Conservation (phyloP, 2,113 vertebrate species). For the Gambusia holbrooki region DNA sequence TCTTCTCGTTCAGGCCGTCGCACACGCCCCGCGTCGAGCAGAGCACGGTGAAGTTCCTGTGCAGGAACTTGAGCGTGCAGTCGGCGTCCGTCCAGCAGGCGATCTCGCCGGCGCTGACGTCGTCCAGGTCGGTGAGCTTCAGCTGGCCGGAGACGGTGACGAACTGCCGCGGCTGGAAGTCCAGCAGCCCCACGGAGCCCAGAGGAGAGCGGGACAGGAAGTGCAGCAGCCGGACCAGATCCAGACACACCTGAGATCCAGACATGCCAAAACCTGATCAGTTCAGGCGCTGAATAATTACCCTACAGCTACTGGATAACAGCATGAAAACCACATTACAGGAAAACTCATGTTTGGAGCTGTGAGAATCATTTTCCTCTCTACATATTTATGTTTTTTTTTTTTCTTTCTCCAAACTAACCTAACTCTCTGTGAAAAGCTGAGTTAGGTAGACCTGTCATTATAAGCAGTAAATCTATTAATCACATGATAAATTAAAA, state of each 20-base stretch:
- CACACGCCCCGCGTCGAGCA: slow-evolving; percentile 81
- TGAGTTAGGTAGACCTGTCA: too few species aligned
- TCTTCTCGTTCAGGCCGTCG: slow-evolving; percentile 86
- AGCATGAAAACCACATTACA: not conserved
- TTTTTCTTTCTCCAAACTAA: not conserved
- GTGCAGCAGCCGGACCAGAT: slow-evolving; percentile 86
- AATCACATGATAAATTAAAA: too few species aligned
- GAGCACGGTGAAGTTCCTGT: slow-evolving; percentile 82
- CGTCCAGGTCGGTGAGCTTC: slow-evolving; percentile 92
- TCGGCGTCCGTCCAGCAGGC: slow-evolving; percentile 79
- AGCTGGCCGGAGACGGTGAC: slow-evolving; percentile 87
- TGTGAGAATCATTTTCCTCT: not conserved
- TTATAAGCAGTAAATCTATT: too few species aligned
- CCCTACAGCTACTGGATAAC: not conserved
- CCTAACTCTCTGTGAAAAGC: too few species aligned
- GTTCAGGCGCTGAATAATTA: not conserved
- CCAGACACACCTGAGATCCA: slow-evolving; percentile 86
- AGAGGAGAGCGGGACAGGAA: slow-evolving; percentile 89
- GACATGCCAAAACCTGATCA: slow-evolving; percentile 29
- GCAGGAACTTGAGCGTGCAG: slow-evolving; percentile 86
- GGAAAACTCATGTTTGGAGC: not conserved
- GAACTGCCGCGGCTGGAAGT: slow-evolving; percentile 94
- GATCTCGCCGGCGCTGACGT: slow-evolving; percentile 83
- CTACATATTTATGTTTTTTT: not conserved
- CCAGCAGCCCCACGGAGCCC: slow-evolving; percentile 89